Conservation (phyloP, 64 coral and sea anemone genomes). For the Anthopleura sola region DNA sequence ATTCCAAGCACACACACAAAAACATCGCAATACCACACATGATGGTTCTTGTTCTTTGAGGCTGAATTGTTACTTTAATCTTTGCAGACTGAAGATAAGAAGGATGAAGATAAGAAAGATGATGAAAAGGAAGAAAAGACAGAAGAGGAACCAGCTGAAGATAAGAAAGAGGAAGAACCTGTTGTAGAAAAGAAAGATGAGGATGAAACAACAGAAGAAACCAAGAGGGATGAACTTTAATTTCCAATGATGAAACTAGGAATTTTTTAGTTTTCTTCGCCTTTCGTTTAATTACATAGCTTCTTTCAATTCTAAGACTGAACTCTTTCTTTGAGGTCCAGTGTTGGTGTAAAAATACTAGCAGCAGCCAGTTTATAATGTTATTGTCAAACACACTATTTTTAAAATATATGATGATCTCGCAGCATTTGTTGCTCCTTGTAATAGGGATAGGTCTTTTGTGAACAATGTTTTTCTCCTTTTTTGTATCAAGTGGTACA, state of each 20-base stretch:
- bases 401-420: neutral
- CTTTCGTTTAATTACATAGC: neutral
- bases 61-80: no score
- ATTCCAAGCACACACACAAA: no score
- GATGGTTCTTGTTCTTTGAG: no score
- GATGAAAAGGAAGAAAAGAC: neutral
- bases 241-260: conserved; percentile 19
- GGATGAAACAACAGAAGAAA: conserved; percentile 57
- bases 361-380: neutral
- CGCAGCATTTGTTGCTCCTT: neutral
- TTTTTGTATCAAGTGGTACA: neutral
- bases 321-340: neutral
- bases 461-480: neutral
- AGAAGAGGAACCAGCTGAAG: conserved; percentile 51
- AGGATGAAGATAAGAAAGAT: conserved; percentile 19
- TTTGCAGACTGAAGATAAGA: conserved; percentile 27
- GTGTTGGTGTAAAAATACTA: neutral
- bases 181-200: conserved; percentile 47
- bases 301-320: neutral
- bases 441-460: neutral
- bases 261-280: conserved; percentile 22
- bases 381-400: neutral
- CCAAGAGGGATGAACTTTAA: conserved; percentile 65
- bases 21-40: no score
- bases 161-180: conserved; percentile 51